phyloP scores from a whole-genome alignment of 2,888 invertebrate genomes.

The Falcaria lacertinaria region DNA sequence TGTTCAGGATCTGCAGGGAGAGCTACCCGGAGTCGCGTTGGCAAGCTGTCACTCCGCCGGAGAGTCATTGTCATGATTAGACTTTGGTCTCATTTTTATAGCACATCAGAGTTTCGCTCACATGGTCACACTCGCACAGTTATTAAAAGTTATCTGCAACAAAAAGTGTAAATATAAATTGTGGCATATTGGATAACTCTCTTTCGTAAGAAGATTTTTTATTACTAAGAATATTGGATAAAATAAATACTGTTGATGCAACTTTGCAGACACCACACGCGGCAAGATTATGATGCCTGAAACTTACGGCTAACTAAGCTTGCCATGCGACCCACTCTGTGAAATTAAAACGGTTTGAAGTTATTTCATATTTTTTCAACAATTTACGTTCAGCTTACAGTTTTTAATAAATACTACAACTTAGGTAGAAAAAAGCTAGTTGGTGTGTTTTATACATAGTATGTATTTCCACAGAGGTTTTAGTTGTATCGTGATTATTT shows the following conservation, averaged over 20 bases:
- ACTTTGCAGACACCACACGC: slow-evolving; percentile 16
- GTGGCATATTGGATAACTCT: neutral
- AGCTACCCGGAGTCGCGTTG: slow-evolving; percentile 53
- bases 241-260: neutral
- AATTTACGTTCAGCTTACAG: neutral
- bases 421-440: no score
- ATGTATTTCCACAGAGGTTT: no score
- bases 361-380: neutral
- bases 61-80: slow-evolving; percentile 62
- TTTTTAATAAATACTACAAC: no score
- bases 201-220: slow-evolving; percentile 1
- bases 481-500: no score
- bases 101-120: slow-evolving; percentile 23
- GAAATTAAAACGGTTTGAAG: slow-evolving; percentile 4
- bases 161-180: slow-evolving; percentile 17
- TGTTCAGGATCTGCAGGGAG: slow-evolving; percentile 29
- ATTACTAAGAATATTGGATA: slow-evolving; percentile 2
- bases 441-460: no score
- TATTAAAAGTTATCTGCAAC: slow-evolving; percentile 44
- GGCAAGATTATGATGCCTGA: slow-evolving; percentile 2
- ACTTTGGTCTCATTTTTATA: slow-evolving; percentile 61
- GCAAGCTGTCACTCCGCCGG: slow-evolving; percentile 74
- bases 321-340: slow-evolving; percentile 1
- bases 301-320: slow-evolving; percentile 5
- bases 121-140: slow-evolving; percentile 12